Base-by-base conservation (phyloP, 2,888 invertebrate species). In the Monopis laevigella region DNA sequence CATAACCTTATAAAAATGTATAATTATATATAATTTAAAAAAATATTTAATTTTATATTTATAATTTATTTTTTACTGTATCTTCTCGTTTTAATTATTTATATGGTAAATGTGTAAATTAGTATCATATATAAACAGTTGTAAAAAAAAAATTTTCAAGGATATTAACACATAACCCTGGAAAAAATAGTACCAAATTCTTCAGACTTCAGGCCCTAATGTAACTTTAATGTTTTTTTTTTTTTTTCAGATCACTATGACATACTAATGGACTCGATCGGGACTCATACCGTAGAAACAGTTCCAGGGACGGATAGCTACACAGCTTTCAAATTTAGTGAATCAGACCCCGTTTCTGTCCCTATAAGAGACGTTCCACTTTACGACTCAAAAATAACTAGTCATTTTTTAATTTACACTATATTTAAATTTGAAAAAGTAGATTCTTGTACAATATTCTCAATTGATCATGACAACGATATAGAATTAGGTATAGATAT, bases 351-450 rank as follows among this genome's bases (percentile, higher is more conserved):
- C 24, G 35, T 47, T 0, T 17, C 36, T 1, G 39, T 53, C 38
- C 43, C 51, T 13, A 17, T 56, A 1, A 46, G 43, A 2, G 21
- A 47, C 6, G 45, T 56, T 2, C 12, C 35, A 2, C 44, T 57
- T 3, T 40, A 38, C 7, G 39, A 51, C 0, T 42, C 44, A 19
- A 48, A 10, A 13, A 26, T 72, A 8, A 40, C 50, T 3, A 49
- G 49, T 29, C 67, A 67, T 2, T 66, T 63, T 24, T 49, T 64
- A n/a, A 48, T 75, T 34, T 53, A 55, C n/a, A 46, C 62, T 1
- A 48, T 49, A 24, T 61, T 69, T 21, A 64, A 59, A 45, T 43
- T 64, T 1, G 48, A 55, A 4, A 42, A 46, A 11, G 39, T 43
- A 3, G 42, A 41, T n/a, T 40, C 47, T 1, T 46, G 60, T 5